Conservation (phyloP, 1,140 invertebrate species). For the Conus ventricosus region DNA sequence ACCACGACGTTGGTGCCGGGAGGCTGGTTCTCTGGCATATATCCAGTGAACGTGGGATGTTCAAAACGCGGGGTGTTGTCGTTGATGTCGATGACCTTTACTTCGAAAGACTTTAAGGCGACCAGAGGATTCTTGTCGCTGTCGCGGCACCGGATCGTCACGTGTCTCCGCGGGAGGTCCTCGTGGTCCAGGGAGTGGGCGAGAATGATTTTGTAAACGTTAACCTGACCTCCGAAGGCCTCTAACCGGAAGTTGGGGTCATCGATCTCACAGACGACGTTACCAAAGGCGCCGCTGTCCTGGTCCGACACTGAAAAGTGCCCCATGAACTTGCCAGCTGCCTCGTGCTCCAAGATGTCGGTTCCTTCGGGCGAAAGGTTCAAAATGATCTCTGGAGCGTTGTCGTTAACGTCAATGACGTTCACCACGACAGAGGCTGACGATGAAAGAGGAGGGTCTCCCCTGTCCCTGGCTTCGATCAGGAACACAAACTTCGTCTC, state of each 20-base stretch:
- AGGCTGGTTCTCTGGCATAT: constrained; percentile 54
- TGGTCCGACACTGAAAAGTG: constrained; percentile 54
- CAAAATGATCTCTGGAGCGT: constrained; percentile 59
- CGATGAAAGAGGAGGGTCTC: constrained; percentile 85
- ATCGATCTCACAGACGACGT: constrained; percentile 56
- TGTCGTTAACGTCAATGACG: constrained; percentile 65
- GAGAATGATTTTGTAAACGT: constrained; percentile 59
- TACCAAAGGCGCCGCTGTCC: constrained; percentile 56
- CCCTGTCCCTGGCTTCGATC: constrained; percentile 81
- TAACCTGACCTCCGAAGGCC: constrained; percentile 37
- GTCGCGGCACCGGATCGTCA: constrained; percentile 59
- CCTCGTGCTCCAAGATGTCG: constrained; percentile 48
- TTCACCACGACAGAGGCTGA: constrained; percentile 55
- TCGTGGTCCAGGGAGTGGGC: constrained; percentile 53
- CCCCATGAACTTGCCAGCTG: constrained; percentile 55
- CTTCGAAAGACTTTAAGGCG: constrained; percentile 57
- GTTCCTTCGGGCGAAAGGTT: constrained; percentile 45
- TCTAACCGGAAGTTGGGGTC: constrained; percentile 52
- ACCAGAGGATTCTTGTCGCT: constrained; percentile 54
- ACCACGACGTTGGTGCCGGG: constrained; percentile 77
- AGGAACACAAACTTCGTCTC: constrained; percentile 43
- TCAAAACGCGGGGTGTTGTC: constrained; percentile 64
- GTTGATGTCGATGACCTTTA: constrained; percentile 65
- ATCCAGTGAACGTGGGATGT: constrained; percentile 11
- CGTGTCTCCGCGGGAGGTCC: constrained; percentile 42